Evolutionary conservation across 1,140 invertebrate species (phyloP), one percentile per base, ranked within the genome.

Genomic region (Papilio polytes): DNA sequence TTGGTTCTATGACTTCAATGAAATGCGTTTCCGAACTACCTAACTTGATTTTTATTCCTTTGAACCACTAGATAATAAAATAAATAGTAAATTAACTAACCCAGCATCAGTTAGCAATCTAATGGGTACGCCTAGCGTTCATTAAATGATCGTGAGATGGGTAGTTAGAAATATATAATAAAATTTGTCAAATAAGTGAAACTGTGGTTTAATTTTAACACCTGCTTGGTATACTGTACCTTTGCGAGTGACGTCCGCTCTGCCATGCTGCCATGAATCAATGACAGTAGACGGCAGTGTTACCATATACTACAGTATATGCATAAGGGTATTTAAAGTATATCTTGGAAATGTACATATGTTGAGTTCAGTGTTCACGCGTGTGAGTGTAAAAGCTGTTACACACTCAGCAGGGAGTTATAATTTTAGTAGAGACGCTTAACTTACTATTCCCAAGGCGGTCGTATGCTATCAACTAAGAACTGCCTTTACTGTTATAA

Each of bases 341-440:
- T 63, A 22, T 51, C 4, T n/a, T 22, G 10, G 22, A 20, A 74
- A 74, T 74, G 12, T 20, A 22, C 41, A 53, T 51, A n/a, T 76
- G 3, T 76, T 48, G 12, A 13, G 22, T n/a, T 56, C 18, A 56
- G 18, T 22, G 73, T 36, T 36, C 77, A 66, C 77, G 56, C 77
- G 46, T 78, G 77, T 78, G 56, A 46, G 77, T 78, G 18, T 9
- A 36, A 78, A 70, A 22, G 59, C 77, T 26, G 8, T 9, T 44
- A 44, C 74, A 76, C 20, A 76, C 20, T 46, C 77, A 80, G 59
- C 74, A 15, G 79, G 82, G 78, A 81, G 83, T 80, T 82, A 84
- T 82, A 82, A 82, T 80, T 82, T 84, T 70, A 80, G 83, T 79
- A 48, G 80, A 80, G 76, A 63, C 79, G 83, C 70, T 82, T 80